Evolutionary conservation across 2,888 invertebrate species (phyloP), one percentile per base, ranked within the genome.

Genomic region (Sphaerophoria rueppellii): DNA sequence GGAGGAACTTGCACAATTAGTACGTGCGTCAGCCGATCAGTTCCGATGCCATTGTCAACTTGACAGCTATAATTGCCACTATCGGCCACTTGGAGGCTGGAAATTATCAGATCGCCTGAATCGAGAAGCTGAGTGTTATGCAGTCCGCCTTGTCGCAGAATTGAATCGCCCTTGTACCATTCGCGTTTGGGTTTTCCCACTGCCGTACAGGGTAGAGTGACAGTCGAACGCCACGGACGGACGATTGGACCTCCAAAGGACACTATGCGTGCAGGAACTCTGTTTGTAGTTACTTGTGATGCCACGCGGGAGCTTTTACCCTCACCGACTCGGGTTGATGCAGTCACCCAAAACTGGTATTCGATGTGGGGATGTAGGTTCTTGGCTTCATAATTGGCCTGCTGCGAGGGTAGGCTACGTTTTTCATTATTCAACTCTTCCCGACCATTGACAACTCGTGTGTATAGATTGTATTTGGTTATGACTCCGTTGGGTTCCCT

Each of bases 291-390:
- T 37, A 95, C 93, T 90, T 95, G 95, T 0, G 94, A 94, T 6
- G 94, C 94, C 2, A 95, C 94, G 73, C 93, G 92, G 0, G 95
- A 95, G 89, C 95, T 95, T 89, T 94, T 95, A 0, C 96, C 96
- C 90, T 96, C 96, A 0, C 96, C 96, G 52, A 96, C 94, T 43
- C 95, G 93, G 0, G 96, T 96, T 4, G 94, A 95, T 1, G 96
- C 96, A 0, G 95, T 95, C 32, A 96, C 95, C 94, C 95, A 95
- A 90, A 96, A 96, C 89, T 95, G 95, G 89, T 96, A 96, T 88
- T 95, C 95, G 71, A 95, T 94, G 86, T 95, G 94, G 7, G 94
- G 93, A 89, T 95, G 94, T 37, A 95, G 92, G 57, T 94, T 94
- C 88, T 94, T 95, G 2, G 94, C 94, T 89, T 95, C 95, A 88